phyloP scores from a whole-genome alignment of 2,888 invertebrate genomes.

The Galerucella nymphaeae region DNA sequence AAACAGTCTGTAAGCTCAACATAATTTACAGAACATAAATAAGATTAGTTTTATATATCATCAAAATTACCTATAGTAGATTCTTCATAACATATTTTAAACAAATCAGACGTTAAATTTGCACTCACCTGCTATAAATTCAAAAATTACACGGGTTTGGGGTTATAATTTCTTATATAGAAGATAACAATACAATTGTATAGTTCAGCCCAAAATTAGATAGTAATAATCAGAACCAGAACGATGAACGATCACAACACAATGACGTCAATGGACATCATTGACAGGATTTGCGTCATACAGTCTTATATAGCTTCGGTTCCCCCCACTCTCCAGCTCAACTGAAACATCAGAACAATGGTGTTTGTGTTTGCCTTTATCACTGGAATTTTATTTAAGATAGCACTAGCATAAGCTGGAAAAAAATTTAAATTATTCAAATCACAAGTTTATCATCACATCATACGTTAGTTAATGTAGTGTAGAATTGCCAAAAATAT shows the following conservation, averaged over 20 bases:
- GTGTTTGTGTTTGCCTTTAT: conserved; percentile 23
- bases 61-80: no score
- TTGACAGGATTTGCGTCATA: conserved; percentile 1
- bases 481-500: conserved; percentile 22
- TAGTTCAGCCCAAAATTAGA: no score
- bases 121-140: no score
- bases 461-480: conserved; percentile 11
- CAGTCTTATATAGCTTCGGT: conserved; percentile 33
- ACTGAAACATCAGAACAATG: conserved; percentile 11
- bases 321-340: conserved; percentile 21
- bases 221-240: no score
- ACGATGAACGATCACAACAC: no score
- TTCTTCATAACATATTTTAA: no score
- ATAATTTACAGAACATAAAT: no score
- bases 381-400: conserved; percentile 19
- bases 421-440: conserved; percentile 12
- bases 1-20: no score
- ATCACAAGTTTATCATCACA: not conserved
- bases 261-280: no score
- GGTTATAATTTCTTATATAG: not conserved
- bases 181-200: no score
- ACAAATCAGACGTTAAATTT: no score
- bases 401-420: not conserved
- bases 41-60: no score
- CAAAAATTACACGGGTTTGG: not conserved